These are phyloP conservation scores for Atlantisia rogersi DNA, from an alignment of 2,113 vertebrate species.

Conservation along the genomic window DNA sequence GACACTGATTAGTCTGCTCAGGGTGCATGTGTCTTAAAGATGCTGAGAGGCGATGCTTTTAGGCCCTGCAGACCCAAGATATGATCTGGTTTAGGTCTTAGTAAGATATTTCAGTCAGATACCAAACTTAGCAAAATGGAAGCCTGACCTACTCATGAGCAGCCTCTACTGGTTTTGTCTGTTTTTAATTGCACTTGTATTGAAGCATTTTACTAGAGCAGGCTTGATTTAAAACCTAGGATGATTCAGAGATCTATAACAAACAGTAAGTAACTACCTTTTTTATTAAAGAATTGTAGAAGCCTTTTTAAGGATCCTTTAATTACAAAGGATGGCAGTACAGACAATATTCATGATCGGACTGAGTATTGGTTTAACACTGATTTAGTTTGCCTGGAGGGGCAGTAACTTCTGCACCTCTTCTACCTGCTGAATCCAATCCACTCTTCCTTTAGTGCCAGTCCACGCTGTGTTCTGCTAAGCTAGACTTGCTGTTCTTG, in stretches of 20 bases:
- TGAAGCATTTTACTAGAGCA: constrained; percentile 38
- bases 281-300: background rate
- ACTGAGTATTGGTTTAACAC: background rate
- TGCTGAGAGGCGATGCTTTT: background rate
- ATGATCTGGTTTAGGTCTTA: background rate
- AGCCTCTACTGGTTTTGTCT: constrained; percentile 32
- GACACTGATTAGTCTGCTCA: background rate
- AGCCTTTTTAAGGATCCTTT: background rate
- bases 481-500: constrained; percentile 24
- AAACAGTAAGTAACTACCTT: background rate
- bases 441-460: background rate
- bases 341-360: background rate
- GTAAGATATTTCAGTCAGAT: background rate
- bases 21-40: background rate
- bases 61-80: background rate
- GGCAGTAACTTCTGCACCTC: background rate
- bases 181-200: background rate
- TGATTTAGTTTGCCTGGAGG: background rate
- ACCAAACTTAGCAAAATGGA: background rate
- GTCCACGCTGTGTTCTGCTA: background rate
- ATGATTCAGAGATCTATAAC: background rate
- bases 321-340: background rate
- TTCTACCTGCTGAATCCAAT: background rate
- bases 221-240: background rate
- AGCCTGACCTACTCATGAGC: background rate